Evolutionary conservation across 1,140 invertebrate species (phyloP), one percentile per base, ranked within the genome.

Genomic region (Tetragnatha versicolor): DNA sequence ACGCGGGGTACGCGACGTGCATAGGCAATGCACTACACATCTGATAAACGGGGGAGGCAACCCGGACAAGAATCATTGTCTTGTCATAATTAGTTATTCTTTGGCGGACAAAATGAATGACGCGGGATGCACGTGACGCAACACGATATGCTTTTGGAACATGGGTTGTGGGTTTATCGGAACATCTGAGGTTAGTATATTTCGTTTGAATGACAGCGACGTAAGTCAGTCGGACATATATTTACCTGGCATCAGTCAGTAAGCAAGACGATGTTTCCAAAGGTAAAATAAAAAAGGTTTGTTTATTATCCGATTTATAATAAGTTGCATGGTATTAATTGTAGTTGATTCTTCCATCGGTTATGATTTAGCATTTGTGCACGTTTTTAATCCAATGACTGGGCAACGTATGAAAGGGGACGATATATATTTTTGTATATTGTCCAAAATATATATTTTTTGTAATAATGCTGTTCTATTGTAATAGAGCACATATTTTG

Each of bases 71-170:
- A 51, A 55, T 53, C 49, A 53, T 70, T 53, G 42, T 70, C 66
- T 53, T 51, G 66, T 70, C 47, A 37, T 37, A 60, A 73, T 73
- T 73, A 73, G 69, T 73, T 60, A 53, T n/a, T 35, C 33, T 70
- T 55, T 25, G 12, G 7, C 6, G 10, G 58, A 61, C 12, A 61
- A 27, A 61, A 6, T 27, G 58, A 61, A 29, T n/a, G 10, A 55
- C 22, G 20, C 20, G 42, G 37, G 4, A 45, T 20, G 20, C 20
- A 31, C 9, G 6, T 27, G 55, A 22, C 20, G 42, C 42, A 47
- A 47, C 12, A 17, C 42, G 42, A 10, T 20, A 55, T 14, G 10
- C 10, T 20, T 17, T 25, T 2, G 17, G 17, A 17, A 25, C 51
- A n/a, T 55, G 51, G 14, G 14, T 10, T 25, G 14, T 55, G 14